A percentile compares a stretch with the other conserved stretches of the same genome.
phyloP scores from a whole-genome alignment of 2,888 invertebrate species.

The Dryobota labecula region DNA sequence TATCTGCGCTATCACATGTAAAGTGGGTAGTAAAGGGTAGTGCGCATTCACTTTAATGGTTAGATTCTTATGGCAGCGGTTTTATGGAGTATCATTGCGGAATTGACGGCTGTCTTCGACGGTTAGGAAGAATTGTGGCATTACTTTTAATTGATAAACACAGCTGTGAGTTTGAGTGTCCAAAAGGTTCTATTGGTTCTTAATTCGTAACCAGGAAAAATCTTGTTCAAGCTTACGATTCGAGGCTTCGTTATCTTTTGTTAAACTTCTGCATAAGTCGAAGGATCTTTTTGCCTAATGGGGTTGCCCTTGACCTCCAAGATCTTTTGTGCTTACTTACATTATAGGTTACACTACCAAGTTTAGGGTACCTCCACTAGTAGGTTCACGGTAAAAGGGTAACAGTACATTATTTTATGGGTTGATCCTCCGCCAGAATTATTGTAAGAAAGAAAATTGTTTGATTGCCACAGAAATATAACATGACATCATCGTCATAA shows the following conservation, averaged over 20 bases:
- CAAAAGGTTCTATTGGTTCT: background rate
- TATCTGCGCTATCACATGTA: conserved; percentile 60
- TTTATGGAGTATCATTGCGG: conserved; percentile 44
- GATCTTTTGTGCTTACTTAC: background rate
- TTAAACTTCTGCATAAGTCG: background rate
- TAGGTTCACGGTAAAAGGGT: background rate
- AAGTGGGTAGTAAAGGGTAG: conserved; percentile 59
- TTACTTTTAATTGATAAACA: background rate
- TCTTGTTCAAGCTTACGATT: background rate
- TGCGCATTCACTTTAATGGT: conserved; percentile 43
- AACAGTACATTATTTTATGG: background rate
- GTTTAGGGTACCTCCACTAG: background rate
- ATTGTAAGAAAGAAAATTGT: background rate
- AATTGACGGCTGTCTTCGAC: background rate
- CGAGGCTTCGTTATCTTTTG: background rate
- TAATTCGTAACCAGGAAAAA: background rate
- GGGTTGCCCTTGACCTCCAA: background rate
- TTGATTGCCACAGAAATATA: background rate
- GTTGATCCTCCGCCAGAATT: background rate
- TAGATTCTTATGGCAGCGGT: conserved; percentile 37
- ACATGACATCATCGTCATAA: no score
- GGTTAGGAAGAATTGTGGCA: background rate
- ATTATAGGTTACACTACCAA: background rate
- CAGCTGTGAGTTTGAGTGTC: background rate
- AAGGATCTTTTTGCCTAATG: background rate